phyloP scores from a whole-genome alignment of 37 sponge, comb jelly and placozoan genomes.

The Geodia barretti region DNA sequence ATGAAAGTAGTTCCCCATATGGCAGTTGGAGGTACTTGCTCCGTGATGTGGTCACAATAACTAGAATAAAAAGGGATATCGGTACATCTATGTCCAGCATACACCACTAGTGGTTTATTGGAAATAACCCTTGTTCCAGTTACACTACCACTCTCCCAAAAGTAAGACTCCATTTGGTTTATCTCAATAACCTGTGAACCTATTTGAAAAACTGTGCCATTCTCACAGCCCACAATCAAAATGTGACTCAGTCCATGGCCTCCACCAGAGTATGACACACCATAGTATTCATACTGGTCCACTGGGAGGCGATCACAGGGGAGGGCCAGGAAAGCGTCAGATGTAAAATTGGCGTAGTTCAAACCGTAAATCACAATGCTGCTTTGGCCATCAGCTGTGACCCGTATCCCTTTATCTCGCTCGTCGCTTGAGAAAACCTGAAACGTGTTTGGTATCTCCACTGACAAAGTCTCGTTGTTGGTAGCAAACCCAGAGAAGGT shows the following conservation, averaged over 20 bases:
- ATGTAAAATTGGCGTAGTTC: constrained; percentile 20
- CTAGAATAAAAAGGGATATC: too few species aligned
- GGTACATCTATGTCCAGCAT: too few species aligned
- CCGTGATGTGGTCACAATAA: too few species aligned
- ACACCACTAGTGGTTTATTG: constrained; percentile 20
- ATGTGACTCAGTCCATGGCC: neutral
- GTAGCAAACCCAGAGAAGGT: constrained; percentile 10
- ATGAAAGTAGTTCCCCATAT: constrained; percentile 61
- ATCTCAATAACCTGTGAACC: constrained; percentile 18
- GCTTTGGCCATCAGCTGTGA: constrained; percentile 17
- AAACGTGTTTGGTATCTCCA: constrained; percentile 15
- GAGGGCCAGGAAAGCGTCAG: constrained; percentile 53
- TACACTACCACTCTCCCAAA: constrained; percentile 8
- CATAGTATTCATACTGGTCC: constrained; percentile 45
- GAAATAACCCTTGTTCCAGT: constrained; percentile 42
- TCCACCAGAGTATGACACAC: neutral
- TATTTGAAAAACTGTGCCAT: constrained; percentile 33
- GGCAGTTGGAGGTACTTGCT: constrained; percentile 63
- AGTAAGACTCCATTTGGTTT: neutral
- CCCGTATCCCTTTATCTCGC: constrained; percentile 37
- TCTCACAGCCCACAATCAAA: constrained; percentile 43
- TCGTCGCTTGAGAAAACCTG: constrained; percentile 6
- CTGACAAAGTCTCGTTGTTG: too few species aligned
- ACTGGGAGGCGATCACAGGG: constrained; percentile 19
- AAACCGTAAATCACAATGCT: constrained; percentile 50